These are phyloP conservation scores for Cuculus canorus DNA, from an alignment of 2,797 vertebrate species.

Conservation along the genomic window DNA sequence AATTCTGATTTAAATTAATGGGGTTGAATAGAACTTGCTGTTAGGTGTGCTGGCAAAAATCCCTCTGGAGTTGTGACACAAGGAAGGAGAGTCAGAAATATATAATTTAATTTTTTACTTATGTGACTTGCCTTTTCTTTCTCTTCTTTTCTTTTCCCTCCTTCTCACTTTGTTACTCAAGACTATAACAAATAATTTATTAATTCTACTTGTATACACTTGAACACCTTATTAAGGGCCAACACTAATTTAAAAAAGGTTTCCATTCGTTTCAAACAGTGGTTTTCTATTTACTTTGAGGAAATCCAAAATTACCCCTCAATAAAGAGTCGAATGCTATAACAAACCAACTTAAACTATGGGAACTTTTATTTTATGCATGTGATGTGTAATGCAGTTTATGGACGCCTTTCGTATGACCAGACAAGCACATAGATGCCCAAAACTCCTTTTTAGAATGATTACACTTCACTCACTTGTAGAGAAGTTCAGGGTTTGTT, in stretches of 20 bases:
- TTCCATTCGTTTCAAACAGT: background rate
- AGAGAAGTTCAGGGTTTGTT: background rate
- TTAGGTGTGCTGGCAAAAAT: background rate
- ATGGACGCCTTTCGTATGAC: background rate
- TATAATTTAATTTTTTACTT: background rate
- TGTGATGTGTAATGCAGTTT: background rate
- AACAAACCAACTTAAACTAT: background rate
- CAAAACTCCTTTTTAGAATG: background rate
- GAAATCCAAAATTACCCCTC: background rate
- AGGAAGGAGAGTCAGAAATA: background rate
- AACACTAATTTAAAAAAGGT: background rate
- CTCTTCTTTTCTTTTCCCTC: background rate
- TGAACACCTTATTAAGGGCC: background rate
- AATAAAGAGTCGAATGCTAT: background rate
- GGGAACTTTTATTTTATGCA: background rate
- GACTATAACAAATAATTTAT: background rate
- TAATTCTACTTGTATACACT: background rate
- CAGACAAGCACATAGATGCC: background rate
- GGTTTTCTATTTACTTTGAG: background rate
- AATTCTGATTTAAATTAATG: background rate
- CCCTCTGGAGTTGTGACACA: background rate
- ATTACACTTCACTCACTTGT: background rate
- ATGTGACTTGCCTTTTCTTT: background rate
- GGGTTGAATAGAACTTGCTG: background rate
- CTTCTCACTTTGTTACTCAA: background rate